Conservation (phyloP, 2,113 vertebrate species). For the Murina feae region DNA sequence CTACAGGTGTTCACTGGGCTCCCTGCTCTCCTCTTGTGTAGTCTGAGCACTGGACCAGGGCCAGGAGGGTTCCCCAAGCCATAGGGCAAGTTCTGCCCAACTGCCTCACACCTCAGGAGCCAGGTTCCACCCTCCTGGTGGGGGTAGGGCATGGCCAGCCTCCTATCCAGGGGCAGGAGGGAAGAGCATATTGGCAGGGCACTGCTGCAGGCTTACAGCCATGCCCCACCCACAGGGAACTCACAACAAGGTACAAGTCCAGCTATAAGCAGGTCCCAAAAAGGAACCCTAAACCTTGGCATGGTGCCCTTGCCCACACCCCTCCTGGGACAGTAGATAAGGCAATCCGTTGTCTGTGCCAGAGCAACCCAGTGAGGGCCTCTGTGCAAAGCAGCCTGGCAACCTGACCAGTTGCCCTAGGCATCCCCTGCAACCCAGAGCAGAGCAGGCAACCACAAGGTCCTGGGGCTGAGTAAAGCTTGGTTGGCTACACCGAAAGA, state of each 20-base stretch:
- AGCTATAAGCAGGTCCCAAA: not conserved
- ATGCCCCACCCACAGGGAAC: not conserved
- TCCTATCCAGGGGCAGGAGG: not conserved
- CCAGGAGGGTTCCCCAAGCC: not conserved
- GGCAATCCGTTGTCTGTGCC: not conserved
- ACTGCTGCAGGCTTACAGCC: not conserved
- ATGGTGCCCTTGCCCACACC: rapidly evolving
- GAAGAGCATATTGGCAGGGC: no score
- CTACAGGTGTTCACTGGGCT: rapidly evolving
- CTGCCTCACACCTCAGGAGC: not conserved
- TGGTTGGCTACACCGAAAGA: not conserved
- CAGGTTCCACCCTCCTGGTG: not conserved
- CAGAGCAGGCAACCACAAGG: not conserved
- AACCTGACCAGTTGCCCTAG: not conserved
- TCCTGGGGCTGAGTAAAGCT: not conserved
- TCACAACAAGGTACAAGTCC: not conserved
- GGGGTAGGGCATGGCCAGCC: no score
- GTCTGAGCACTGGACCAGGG: not conserved
- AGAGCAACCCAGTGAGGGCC: not conserved
- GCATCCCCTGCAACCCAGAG: not conserved
- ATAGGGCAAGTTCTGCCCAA: not conserved
- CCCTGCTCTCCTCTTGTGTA: not conserved
- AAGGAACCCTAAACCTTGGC: not conserved
- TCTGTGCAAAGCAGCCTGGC: not conserved
- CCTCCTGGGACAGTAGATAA: not conserved